Conservation (phyloP, 2,888 invertebrate genomes). For the Drepana falcataria region DNA sequence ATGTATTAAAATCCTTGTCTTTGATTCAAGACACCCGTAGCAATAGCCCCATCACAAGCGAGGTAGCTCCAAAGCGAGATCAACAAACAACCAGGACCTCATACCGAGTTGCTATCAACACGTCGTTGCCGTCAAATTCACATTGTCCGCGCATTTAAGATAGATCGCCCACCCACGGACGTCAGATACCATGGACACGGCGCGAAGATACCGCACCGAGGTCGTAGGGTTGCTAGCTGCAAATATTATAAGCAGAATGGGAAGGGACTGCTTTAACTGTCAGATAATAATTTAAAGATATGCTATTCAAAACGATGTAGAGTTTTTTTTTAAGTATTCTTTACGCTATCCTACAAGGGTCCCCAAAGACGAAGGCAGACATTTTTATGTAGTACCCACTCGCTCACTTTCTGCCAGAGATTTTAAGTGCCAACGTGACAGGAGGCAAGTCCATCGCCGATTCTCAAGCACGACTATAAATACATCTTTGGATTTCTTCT, state of each 20-base stretch:
- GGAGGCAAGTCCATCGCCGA: too few species aligned
- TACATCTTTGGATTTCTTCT: too few species aligned
- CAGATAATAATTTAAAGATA: too few species aligned
- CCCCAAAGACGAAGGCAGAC: too few species aligned
- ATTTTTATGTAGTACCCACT: too few species aligned
- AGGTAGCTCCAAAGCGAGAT: neutral
- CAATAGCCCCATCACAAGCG: neutral
- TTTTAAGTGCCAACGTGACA: too few species aligned
- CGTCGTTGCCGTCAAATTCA: conserved; percentile 23
- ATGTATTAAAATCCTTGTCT: neutral
- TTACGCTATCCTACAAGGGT: too few species aligned
- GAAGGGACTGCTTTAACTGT: too few species aligned
- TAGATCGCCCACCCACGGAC: conserved; percentile 35
- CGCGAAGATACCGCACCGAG: conserved; percentile 13
- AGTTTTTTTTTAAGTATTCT: neutral
- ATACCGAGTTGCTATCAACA: conserved; percentile 1
- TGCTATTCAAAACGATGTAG: too few species aligned
- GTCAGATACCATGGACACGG: conserved; percentile 25
- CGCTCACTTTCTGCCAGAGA: too few species aligned
- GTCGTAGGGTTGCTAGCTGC: conserved; percentile 9
- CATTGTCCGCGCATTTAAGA: conserved; percentile 32
- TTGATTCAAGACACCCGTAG: neutral
- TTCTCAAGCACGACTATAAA: too few species aligned
- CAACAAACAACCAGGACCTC: neutral
- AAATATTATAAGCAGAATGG: conserved; percentile 2